Evolutionary conservation across 2,888 invertebrate genomes (phyloP).

Genomic region (Ectemnius continuus): DNA sequence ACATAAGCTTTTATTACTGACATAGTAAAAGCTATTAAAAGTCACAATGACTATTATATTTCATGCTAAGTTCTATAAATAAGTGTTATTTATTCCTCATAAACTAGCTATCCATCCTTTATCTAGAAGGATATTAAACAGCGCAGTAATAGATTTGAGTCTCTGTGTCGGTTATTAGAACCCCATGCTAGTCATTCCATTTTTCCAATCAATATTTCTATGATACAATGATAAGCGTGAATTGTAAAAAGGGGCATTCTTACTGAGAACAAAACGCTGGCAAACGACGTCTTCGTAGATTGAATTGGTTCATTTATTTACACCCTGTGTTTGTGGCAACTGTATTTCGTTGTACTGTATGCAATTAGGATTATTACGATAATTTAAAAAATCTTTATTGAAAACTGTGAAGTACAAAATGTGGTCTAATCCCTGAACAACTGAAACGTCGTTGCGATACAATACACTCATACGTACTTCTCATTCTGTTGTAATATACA

Average conservation of each 20-base stretch:
- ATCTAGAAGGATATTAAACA: too few species aligned
- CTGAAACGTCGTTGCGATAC: slow-evolving; percentile 19
- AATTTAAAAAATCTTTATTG: background rate
- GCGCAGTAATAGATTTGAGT: slow-evolving; percentile 7
- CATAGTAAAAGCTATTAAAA: slow-evolving; percentile 22
- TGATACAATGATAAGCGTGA: background rate
- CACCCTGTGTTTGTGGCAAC: too few species aligned
- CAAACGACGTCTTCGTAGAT: too few species aligned
- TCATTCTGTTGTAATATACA: slow-evolving; percentile 32
- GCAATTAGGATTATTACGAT: slow-evolving; percentile 23
- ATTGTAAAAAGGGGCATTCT: background rate
- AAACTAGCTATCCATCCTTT: slow-evolving; percentile 11
- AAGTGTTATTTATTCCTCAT: slow-evolving; percentile 52
- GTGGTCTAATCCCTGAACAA: slow-evolving; percentile 12
- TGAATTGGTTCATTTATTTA: too few species aligned
- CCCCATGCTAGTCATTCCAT: slow-evolving; percentile 21
- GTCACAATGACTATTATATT: slow-evolving; percentile 40
- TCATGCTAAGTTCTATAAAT: slow-evolving; percentile 28
- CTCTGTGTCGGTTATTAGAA: slow-evolving; percentile 15
- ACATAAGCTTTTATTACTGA: slow-evolving; percentile 33
- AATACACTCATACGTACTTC: slow-evolving; percentile 12
- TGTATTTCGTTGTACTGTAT: slow-evolving; percentile 19
- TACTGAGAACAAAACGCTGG: too few species aligned
- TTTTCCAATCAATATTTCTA: background rate
- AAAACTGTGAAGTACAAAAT: slow-evolving; percentile 28